A percentile compares a stretch with the other conserved stretches of the same genome.
Conservation (phyloP, 2,888 invertebrate genomes). For the Ophion costatus region DNA sequence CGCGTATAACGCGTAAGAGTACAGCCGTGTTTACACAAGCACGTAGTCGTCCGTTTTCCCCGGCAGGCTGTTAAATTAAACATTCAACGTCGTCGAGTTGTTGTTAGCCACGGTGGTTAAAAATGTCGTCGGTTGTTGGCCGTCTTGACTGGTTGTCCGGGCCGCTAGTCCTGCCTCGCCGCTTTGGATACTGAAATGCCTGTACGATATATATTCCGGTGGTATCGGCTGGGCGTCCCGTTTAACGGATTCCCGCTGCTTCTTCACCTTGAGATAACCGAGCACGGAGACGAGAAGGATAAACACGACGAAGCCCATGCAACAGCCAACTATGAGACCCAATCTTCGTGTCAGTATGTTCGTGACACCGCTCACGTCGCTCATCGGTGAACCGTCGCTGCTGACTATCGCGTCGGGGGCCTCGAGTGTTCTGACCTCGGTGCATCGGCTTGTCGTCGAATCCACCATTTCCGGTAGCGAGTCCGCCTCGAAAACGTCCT, state of each 20-base stretch:
- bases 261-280: constrained; percentile 93
- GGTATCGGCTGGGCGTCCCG: constrained; percentile 88
- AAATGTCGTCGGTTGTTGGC: constrained; percentile 75
- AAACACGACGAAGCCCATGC: constrained; percentile 94
- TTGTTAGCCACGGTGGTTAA: constrained; percentile 75
- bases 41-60: not conserved
- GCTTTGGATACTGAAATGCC: constrained; percentile 89
- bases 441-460: constrained; percentile 90
- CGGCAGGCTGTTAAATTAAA: constrained; percentile 38
- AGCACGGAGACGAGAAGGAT: constrained; percentile 93
- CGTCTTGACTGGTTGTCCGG: constrained; percentile 73
- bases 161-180: constrained; percentile 84
- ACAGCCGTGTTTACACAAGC: not conserved
- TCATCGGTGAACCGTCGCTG: constrained; percentile 84
- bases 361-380: constrained; percentile 85
- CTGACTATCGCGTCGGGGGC: constrained; percentile 86
- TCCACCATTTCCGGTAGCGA: constrained; percentile 87
- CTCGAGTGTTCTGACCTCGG: constrained; percentile 90
- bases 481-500: constrained; percentile 85
- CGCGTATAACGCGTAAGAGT: not conserved
- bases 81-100: constrained; percentile 70
- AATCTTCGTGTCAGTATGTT: constrained; percentile 92
- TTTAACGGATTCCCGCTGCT: constrained; percentile 91
- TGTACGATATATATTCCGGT: constrained; percentile 92
- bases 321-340: constrained; percentile 94